phyloP scores from a whole-genome alignment of 92 coral and sea anemone genomes.

The Parazoanthus atlanticus region DNA sequence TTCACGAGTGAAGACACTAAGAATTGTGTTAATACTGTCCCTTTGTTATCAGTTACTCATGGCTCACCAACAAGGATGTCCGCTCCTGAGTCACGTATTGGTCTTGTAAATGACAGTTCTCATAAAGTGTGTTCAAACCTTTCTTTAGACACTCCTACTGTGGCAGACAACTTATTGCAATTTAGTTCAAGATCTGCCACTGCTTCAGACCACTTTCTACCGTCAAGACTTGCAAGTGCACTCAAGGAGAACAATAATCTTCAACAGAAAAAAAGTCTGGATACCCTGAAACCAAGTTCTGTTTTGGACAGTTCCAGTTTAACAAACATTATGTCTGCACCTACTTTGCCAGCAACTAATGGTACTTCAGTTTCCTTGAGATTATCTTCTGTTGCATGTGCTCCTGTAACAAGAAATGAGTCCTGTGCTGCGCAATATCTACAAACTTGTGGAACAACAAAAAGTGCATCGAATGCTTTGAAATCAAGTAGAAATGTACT shows the following conservation, averaged over 20 bases:
- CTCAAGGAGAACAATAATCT: not conserved
- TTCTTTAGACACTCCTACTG: not conserved
- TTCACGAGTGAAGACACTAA: not conserved
- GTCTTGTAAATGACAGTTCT: not conserved
- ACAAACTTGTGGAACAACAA: not conserved
- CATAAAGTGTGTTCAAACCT: not conserved
- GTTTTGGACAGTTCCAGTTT: not conserved
- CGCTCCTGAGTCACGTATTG: not conserved
- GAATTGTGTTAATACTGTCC: not conserved
- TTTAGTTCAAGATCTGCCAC: not conserved
- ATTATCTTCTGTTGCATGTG: not conserved
- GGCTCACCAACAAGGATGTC: not conserved
- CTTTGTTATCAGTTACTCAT: not conserved
- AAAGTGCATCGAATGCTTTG: not conserved
- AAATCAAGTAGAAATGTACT: not conserved
- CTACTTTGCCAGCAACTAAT: not conserved
- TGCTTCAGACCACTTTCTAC: not conserved
- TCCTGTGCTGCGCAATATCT: not conserved
- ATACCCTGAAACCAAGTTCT: not conserved
- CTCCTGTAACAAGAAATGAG: not conserved
- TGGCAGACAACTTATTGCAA: not conserved
- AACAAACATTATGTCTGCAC: not conserved
- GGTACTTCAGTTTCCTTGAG: not conserved
- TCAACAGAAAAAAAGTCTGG: not conserved
- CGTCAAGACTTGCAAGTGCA: not conserved